phyloP scores from a whole-genome alignment of 2,888 invertebrate species.

The Brachyptera risi region DNA sequence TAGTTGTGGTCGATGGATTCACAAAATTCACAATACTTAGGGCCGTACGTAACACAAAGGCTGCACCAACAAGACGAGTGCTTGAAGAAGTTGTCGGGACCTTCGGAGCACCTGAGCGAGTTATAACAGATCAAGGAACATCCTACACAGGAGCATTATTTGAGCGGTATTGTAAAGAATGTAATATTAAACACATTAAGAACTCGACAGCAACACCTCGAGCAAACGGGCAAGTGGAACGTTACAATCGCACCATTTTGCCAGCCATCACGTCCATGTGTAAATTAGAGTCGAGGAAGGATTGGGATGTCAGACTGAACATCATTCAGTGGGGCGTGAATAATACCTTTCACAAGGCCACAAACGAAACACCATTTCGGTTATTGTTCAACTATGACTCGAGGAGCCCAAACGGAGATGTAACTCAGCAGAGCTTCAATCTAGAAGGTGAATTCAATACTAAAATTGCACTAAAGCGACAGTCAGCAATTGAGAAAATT shows the following conservation, averaged over 20 bases:
- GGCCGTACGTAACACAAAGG: background rate
- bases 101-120: background rate
- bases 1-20: background rate
- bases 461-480: background rate
- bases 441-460: background rate
- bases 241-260: background rate
- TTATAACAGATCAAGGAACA: constrained; percentile 5
- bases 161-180: background rate
- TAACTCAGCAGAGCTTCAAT: background rate
- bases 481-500: background rate
- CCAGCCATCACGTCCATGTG: background rate
- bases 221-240: constrained; percentile 6
- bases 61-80: background rate
- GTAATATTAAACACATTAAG: background rate
- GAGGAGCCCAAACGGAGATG: background rate
- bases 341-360: background rate
- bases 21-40: background rate
- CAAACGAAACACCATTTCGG: background rate
- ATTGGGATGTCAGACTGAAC: background rate
- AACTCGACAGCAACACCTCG: background rate
- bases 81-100: background rate
- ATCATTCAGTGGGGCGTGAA: background rate
- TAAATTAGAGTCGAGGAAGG: background rate
- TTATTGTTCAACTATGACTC: background rate
- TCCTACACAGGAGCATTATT: background rate